Evolutionary conservation across 2,113 vertebrate genomes (phyloP).

Genomic region (Haemorhous mexicanus): DNA sequence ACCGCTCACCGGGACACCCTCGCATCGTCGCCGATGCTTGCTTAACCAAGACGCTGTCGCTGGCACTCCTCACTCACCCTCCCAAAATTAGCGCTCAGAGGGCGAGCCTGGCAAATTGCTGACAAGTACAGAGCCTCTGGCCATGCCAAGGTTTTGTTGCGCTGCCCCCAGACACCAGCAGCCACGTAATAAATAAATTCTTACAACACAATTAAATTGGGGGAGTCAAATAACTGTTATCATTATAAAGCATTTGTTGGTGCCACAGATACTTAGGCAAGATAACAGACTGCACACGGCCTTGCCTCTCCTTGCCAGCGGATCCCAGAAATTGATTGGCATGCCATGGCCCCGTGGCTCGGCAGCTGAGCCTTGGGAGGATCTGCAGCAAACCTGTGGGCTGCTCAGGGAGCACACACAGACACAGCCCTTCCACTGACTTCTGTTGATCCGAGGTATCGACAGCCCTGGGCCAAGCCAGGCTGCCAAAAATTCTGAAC

Average conservation of each 20-base stretch:
- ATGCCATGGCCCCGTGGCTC: neutral
- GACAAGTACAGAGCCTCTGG: neutral
- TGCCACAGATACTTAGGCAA: conserved; percentile 1
- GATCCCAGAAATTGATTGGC: conserved; percentile 28
- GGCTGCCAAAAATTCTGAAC: conserved; percentile 2
- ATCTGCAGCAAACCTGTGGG: neutral
- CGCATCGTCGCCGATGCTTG: neutral
- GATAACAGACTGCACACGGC: neutral
- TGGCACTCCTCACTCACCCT: neutral
- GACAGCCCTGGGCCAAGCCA: neutral
- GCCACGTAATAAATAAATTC: conserved; percentile 19
- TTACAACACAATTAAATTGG: conserved; percentile 42
- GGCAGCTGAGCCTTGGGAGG: conserved; percentile 24
- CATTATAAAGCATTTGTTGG: conserved; percentile 21
- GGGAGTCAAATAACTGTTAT: conserved; percentile 52
- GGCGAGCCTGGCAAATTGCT: neutral
- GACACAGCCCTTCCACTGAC: neutral
- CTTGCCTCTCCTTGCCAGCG: neutral
- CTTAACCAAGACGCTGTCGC: neutral
- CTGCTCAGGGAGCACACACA: neutral
- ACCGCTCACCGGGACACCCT: neutral
- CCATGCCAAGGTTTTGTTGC: neutral
- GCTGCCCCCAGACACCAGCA: conserved; percentile 11
- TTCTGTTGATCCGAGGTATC: neutral
- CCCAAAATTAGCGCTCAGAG: neutral